Evolutionary conservation across 2,113 vertebrate species (phyloP), one percentile per base, ranked within the genome.

Genomic region (Picathartes gymnocephalus): DNA sequence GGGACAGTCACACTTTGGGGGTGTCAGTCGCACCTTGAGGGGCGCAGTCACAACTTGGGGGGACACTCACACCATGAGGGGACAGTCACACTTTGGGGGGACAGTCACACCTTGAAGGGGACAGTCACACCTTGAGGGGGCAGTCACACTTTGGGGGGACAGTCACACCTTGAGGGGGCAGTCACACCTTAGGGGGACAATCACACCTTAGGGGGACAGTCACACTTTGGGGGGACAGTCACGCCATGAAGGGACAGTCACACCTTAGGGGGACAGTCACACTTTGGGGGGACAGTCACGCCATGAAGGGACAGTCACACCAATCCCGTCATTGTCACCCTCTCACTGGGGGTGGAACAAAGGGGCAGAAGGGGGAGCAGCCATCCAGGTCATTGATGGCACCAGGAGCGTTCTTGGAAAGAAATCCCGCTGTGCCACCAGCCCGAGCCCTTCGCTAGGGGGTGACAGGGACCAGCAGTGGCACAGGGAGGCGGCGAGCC

Each of bases 371-470:
- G 78, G 83, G 60, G 73, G 51, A 40, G 2, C 2, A 9, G 14
- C 3, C 10, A 1, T 13, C 17, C 17, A 4, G 37, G 8, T 20
- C 13, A n/a, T 5, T 6, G 19, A 7, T 0, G 51, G 25, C 66
- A 28, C 13, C 45, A 7, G 21, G 39, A 20, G 19, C 0, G 35
- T 14, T 35, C 10, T 4, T 25, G 82, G 31, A 3, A 19, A 15
- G 86, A 71, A 61, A 68, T 54, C 35, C 40, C 65, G 8, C 28
- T 0, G 45, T 8, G 15, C 23, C 69, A 7, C 13, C 27, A 12
- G 19, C 22, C 54, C 13, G 20, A 68, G 42, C 47, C 76, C 44
- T 8, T 14, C 7, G 0, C 1, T 1, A 2, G 3, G 10, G 5
- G 30, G 12, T 7, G 9, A 19, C 37, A 18, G 73, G 58, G 18